Evolutionary conservation across 2,888 invertebrate genomes (phyloP), one percentile per base, ranked within the genome.

Genomic region (Hedya salicella): DNA sequence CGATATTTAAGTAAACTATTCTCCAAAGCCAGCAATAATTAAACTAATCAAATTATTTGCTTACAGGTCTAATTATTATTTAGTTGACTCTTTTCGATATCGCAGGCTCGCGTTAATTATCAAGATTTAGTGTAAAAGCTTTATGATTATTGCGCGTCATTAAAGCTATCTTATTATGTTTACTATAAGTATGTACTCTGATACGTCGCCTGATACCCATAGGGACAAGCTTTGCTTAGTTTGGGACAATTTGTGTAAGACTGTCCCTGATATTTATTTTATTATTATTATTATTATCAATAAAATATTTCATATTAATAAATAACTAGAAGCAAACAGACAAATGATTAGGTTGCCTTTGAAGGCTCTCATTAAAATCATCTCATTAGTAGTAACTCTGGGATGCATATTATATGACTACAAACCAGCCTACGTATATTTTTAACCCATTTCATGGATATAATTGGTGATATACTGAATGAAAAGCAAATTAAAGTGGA

Each of bases 291-390:
- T n/a, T n/a, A n/a, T n/a, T n/a, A n/a, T n/a, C n/a, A n/a, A n/a
- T 25, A 25, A 25, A 25, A 25, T 5, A 1, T 5, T 25, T 0
- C 2, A 1, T 25, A 5, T 25, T 25, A 5, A 1, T 5, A 25
- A 25, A 1, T 25, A 25, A 25, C 25, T 25, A 25, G 6, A 6
- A 25, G 4, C 25, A 25, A 25, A 25, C 25, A 25, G 6, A 25
- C 25, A 21, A 8, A 17, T 57, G 44, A 57, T 44, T 57, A 57
- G 57, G 17, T n/a, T 30, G 8, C 13, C 17, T 19, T 57, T 57
- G 32, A 46, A 30, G 30, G 32, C 1, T 57, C 57, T 57, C 57
- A 57, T 57, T 57, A 57, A 57, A 57, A 46, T 57, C 57, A 57
- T 9, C 57, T 57, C 57, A 57, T 57, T 57, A 57, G 57, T 57